phyloP scores from a whole-genome alignment of 2,113 vertebrate species.

The Bufo bufo region DNA sequence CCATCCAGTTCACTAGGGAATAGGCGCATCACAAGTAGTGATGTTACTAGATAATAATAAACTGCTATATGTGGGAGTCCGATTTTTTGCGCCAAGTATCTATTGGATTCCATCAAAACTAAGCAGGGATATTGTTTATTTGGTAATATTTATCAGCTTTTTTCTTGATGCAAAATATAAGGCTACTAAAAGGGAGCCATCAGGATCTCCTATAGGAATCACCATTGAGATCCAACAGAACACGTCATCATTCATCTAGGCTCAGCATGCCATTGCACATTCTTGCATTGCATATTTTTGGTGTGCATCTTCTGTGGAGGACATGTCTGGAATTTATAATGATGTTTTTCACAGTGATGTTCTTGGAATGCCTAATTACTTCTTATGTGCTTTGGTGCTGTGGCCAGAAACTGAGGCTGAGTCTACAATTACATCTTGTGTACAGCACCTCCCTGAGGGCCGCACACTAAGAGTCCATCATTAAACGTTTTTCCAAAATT shows the following conservation, averaged over 20 bases:
- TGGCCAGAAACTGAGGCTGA: neutral
- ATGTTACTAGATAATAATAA: too few relatives aligned
- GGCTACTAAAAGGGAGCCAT: too few relatives aligned
- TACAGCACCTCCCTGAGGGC: neutral
- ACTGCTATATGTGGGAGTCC: too few relatives aligned
- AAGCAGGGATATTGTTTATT: too few relatives aligned
- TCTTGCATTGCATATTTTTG: neutral
- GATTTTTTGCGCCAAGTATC: too few relatives aligned
- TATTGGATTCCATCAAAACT: too few relatives aligned
- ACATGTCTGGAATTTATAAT: conserved; percentile 14
- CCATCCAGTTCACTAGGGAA: too few relatives aligned
- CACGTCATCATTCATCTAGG: neutral
- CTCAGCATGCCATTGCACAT: neutral
- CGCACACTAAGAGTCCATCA: neutral
- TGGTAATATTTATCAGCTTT: too few relatives aligned
- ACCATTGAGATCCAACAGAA: neutral
- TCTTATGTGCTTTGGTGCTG: neutral
- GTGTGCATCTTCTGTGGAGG: neutral
- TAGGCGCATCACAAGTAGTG: too few relatives aligned
- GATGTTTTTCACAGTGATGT: neutral
- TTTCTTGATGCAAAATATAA: too few relatives aligned
- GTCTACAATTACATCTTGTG: conserved; percentile 14
- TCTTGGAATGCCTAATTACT: conserved; percentile 3
- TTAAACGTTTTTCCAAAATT: neutral
- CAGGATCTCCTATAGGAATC: too few relatives aligned